These are phyloP conservation scores for Anoncus sp. DNA, from an alignment of 2,888 invertebrate genomes.

Conservation along the genomic window DNA sequence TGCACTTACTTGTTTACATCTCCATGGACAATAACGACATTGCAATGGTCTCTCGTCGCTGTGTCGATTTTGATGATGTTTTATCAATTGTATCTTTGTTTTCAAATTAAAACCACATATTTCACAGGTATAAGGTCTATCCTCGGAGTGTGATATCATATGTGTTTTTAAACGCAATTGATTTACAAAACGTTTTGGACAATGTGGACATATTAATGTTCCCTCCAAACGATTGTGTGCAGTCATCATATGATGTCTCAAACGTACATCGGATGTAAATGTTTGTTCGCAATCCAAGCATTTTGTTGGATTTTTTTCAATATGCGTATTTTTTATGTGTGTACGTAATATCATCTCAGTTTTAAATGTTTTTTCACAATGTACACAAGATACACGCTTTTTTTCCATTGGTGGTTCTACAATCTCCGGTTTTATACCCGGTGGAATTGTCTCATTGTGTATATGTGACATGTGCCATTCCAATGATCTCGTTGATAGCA, in stretches of 20 bases:
- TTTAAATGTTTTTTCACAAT: conserved; percentile 81
- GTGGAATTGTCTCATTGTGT: conserved; percentile 75
- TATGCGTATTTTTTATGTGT: conserved; percentile 81
- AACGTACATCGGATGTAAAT: conserved; percentile 80
- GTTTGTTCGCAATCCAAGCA: conserved; percentile 78
- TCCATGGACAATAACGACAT: conserved; percentile 80
- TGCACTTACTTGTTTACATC: conserved; percentile 82
- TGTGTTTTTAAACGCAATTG: conserved; percentile 80
- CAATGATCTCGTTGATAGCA: conserved; percentile 80
- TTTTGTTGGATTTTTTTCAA: conserved; percentile 80
- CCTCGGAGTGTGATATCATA: conserved; percentile 82
- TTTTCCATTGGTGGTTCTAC: conserved; percentile 71
- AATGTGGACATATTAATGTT: conserved; percentile 80
- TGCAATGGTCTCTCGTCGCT: conserved; percentile 81
- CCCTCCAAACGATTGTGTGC: conserved; percentile 79
- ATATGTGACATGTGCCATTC: conserved; percentile 82
- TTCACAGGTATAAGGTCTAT: conserved; percentile 79
- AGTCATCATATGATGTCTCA: conserved; percentile 82
- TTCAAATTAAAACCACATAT: conserved; percentile 81
- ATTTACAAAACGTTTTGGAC: conserved; percentile 81
- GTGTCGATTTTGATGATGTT: conserved; percentile 81
- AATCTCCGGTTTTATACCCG: conserved; percentile 61
- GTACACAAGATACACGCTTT: conserved; percentile 78
- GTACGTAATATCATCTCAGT: conserved; percentile 82
- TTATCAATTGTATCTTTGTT: conserved; percentile 81